Conservation (phyloP, 2,888 invertebrate species). For the Netelia virgata region DNA sequence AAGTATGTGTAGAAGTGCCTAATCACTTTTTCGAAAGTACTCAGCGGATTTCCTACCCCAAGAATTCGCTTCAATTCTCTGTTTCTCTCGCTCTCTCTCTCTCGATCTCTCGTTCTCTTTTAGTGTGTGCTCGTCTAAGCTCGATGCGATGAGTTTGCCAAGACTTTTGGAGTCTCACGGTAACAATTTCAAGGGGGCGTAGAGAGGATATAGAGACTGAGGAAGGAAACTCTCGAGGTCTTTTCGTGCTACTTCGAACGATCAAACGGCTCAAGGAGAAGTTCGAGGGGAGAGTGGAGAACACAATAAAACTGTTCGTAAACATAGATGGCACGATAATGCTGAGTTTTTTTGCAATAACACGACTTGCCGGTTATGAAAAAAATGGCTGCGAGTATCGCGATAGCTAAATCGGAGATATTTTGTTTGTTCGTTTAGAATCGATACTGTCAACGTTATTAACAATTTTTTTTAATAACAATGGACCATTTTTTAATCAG, state of each 20-base stretch:
- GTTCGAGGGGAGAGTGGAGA: slow-evolving; percentile 15
- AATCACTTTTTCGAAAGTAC: slow-evolving; percentile 69
- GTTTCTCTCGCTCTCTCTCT: neutral
- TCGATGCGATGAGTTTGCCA: slow-evolving; percentile 50
- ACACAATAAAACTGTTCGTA: slow-evolving; percentile 35
- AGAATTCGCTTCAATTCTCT: slow-evolving; percentile 39
- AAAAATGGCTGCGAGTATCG: neutral
- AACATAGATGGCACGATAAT: slow-evolving; percentile 13
- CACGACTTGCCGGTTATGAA: neutral
- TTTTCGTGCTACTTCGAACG: slow-evolving; percentile 38
- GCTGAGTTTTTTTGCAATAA: neutral
- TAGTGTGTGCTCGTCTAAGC: slow-evolving; percentile 31
- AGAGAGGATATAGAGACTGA: slow-evolving; percentile 29
- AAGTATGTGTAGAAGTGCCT: slow-evolving; percentile 38
- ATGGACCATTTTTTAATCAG: too few species aligned
- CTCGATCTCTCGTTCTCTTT: neutral
- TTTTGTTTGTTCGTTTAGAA: too few species aligned
- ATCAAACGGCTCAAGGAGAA: slow-evolving; percentile 41
- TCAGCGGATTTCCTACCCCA: slow-evolving; percentile 52
- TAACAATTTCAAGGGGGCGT: slow-evolving; percentile 59
- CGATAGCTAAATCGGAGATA: too few species aligned
- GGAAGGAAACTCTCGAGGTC: slow-evolving; percentile 52
- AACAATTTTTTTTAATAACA: too few species aligned
- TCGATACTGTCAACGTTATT: too few species aligned
- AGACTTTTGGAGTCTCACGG: slow-evolving; percentile 50